Evolutionary conservation across 2,113 vertebrate genomes (phyloP), one percentile per base, ranked within the genome.

Genomic region (Lampris megalopsis): DNA sequence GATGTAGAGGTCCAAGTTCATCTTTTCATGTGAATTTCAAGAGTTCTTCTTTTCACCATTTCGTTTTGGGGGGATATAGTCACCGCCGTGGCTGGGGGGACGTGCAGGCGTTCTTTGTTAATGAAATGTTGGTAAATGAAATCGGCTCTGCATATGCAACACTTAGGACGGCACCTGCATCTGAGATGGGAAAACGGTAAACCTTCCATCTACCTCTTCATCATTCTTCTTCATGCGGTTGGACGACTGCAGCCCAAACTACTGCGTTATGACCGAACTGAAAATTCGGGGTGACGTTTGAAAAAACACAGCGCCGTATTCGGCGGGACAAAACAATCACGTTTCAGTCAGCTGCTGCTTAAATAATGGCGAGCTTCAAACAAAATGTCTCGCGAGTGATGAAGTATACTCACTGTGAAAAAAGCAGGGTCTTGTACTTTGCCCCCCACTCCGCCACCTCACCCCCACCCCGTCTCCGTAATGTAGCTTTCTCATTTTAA

Each of bases 301-400:
- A 76, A 61, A 24, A 68, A 45, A 66, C 13, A 53, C 10, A 11
- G 8, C 40, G n/a, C 38, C 76, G 54, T 10, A 45, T 50, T 68
- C 42, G 66, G 13, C 53, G 9, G 52, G 61, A 87, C 71, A 37
- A 83, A 82, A 82, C 57, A 47, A 56, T 80, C 54, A 41, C 35
- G 40, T 60, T 86, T 78, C 74, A 63, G 81, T 82, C 63, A 83
- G 79, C 84, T 79, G 61, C 64, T n/a, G 45, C 54, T 75, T 58
- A 70, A 83, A 85, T 83, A 7, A 43, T 10, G 43, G 38, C 74
- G 67, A 63, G 64, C 66, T 77, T 58, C 60, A 73, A 64, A 84
- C 62, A 66, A 52, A 86, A 82, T 59, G 59, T 1, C 3, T 9
- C 9, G 53, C 45, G 68, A 73, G 50, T 59, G 50, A 53, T 2